Evolutionary conservation across 2,888 invertebrate genomes (phyloP), one percentile per base, ranked within the genome.

Genomic region (Ormia ochracea): DNA sequence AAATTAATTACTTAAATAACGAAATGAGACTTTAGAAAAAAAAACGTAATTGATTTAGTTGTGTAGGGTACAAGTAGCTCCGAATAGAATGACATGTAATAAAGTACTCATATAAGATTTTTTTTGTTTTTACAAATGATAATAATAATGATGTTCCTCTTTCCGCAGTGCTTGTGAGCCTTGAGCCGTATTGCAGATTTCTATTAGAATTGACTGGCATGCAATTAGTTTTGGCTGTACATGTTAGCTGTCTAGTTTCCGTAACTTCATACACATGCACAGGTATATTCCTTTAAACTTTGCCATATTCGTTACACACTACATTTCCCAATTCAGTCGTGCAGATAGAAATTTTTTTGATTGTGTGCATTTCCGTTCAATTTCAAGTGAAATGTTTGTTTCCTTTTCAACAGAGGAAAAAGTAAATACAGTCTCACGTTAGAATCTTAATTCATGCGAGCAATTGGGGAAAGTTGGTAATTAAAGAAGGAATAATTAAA

Each of bases 181-280:
- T 6, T 48, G 28, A n/a, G 33, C 19, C 4, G 33, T 48, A 56
- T 19, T 52, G 12, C 28, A 28, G 10, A 45, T 63, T 65, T 19
- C 28, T 19, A 48, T 56, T 56, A 36, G 45, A 63, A 33, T 63
- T 73, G 73, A 73, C 45, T 73, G 73, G 73, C 73, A 73, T 73
- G 63, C 65, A 73, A 73, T 73, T 73, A 73, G 56, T 56, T 73
- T 56, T 73, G 56, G 56, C 73, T 73, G 45, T 10, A 56, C 26
- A 43, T 61, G 61, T 63, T 52, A 14, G 70, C 28, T 70, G 59
- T 31, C 59, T 36, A 26, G 38, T 58, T 17, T 45, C 1, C 17
- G 14, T 10, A 19, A 17, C 12, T 28, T 12, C 36, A 33, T 48
- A 4, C 21, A 21, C 17, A 17, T 10, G 14, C 17, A 31, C 6